Evolutionary conservation across 2,797 vertebrate genomes (phyloP).

Genomic region (Moxostoma hubbsi): DNA sequence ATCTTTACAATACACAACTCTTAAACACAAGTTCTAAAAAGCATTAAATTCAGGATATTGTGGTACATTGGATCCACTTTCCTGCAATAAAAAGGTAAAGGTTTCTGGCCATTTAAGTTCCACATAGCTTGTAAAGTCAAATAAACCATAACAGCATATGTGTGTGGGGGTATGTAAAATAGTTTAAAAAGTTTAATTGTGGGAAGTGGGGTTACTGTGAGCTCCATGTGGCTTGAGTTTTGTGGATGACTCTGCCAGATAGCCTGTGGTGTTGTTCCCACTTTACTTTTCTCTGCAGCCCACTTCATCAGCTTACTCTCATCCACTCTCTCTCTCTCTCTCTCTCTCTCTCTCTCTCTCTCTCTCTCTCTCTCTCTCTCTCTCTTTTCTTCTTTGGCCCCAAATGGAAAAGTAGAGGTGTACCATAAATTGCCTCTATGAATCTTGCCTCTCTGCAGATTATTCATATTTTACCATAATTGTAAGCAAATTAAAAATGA

Average conservation of each 20-base stretch:
- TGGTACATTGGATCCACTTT: background rate
- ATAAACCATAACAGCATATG: background rate
- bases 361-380: background rate
- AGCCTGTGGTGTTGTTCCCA: slow-evolving; percentile 26
- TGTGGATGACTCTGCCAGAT: slow-evolving; percentile 38
- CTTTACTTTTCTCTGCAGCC: background rate
- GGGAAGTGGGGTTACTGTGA: slow-evolving; percentile 25
- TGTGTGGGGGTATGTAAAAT: background rate
- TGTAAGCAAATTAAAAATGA: slow-evolving; percentile 64
- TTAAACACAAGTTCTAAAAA: background rate
- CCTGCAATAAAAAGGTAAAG: slow-evolving; percentile 1
- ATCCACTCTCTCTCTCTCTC: background rate
- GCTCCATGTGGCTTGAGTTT: slow-evolving; percentile 37
- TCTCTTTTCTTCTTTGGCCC: no score
- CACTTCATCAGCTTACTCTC: slow-evolving; percentile 11
- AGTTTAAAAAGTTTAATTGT: slow-evolving; percentile 23
- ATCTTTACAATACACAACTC: background rate
- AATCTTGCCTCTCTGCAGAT: slow-evolving; percentile 39
- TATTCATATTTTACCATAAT: slow-evolving; percentile 62
- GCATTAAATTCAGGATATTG: background rate
- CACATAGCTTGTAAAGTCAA: background rate
- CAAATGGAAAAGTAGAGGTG: background rate
- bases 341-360: no score
- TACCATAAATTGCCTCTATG: slow-evolving; percentile 12
- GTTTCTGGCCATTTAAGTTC: background rate